Evolutionary conservation across 2,797 vertebrate genomes (phyloP).

Genomic region (Tangara arthus): DNA sequence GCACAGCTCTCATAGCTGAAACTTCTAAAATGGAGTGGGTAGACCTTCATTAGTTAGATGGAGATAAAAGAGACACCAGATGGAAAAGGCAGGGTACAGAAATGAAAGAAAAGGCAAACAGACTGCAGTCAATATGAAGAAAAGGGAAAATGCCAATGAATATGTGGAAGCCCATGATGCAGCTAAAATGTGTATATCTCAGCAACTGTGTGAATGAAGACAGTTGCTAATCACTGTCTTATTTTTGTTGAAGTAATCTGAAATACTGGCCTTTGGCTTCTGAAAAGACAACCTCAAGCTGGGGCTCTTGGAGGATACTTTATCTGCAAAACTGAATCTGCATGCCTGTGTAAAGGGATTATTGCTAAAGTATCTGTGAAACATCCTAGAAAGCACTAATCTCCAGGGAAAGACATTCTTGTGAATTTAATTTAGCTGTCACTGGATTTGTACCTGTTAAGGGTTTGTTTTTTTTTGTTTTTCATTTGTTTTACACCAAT

Average conservation of each 20-base stretch:
- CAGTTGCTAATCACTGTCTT: background rate
- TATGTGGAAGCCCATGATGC: background rate
- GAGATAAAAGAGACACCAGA: conserved; percentile 1
- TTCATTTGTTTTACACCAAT: background rate
- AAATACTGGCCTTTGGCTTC: background rate
- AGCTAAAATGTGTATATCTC: background rate
- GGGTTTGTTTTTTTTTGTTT: background rate
- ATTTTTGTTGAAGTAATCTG: background rate
- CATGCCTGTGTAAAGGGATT: background rate
- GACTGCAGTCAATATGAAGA: background rate
- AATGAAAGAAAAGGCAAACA: background rate
- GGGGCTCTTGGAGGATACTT: background rate
- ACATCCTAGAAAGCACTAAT: background rate
- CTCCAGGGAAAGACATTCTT: background rate
- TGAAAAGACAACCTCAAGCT: background rate
- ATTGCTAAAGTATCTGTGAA: background rate
- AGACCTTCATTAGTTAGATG: background rate
- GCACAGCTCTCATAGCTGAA: background rate
- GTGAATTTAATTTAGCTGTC: background rate
- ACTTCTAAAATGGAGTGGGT: background rate
- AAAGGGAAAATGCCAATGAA: background rate
- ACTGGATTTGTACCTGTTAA: background rate
- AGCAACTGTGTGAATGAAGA: background rate
- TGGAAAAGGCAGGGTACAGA: background rate
- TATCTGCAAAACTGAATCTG: background rate